Conservation (phyloP, 2,797 vertebrate species). For the Urophycis tenuis region DNA sequence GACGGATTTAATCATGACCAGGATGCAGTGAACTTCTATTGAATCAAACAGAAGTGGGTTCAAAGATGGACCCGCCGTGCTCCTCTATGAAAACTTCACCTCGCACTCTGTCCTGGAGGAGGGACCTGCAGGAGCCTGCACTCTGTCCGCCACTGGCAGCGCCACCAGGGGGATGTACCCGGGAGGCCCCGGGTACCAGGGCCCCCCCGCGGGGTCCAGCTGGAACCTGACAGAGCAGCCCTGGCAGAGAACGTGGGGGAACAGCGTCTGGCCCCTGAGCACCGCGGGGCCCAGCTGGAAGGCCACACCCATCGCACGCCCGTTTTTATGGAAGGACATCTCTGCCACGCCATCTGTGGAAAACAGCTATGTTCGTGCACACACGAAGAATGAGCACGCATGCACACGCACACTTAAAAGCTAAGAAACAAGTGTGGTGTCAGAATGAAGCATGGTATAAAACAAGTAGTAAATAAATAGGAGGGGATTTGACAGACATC, state of each 20-base stretch:
- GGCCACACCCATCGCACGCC: conserved; percentile 71
- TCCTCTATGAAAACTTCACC: conserved; percentile 53
- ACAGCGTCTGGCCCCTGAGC: conserved; percentile 63
- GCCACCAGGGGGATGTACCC: conserved; percentile 68
- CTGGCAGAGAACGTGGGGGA: conserved; percentile 82
- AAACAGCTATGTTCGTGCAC: conserved; percentile 64
- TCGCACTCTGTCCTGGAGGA: conserved; percentile 71
- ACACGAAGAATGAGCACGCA: neutral
- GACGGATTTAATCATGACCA: neutral
- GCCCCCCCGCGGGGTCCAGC: conserved; percentile 69
- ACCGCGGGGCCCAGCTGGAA: conserved; percentile 64
- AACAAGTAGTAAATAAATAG: conserved; percentile 7
- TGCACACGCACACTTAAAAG: neutral
- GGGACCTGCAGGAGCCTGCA: conserved; percentile 55
- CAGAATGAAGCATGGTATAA: neutral
- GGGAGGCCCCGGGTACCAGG: conserved; percentile 70
- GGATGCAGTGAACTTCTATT: neutral
- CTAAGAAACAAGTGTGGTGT: neutral
- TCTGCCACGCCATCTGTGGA: conserved; percentile 64
- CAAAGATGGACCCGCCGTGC: neutral
- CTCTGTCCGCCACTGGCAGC: conserved; percentile 61
- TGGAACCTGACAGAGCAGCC: conserved; percentile 75
- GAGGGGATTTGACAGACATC: neutral
- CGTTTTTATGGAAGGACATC: conserved; percentile 82
- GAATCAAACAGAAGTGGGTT: neutral